Evolutionary conservation across 2,888 invertebrate genomes (phyloP), one percentile per base, ranked within the genome.

Genomic region (Oithona nana): DNA sequence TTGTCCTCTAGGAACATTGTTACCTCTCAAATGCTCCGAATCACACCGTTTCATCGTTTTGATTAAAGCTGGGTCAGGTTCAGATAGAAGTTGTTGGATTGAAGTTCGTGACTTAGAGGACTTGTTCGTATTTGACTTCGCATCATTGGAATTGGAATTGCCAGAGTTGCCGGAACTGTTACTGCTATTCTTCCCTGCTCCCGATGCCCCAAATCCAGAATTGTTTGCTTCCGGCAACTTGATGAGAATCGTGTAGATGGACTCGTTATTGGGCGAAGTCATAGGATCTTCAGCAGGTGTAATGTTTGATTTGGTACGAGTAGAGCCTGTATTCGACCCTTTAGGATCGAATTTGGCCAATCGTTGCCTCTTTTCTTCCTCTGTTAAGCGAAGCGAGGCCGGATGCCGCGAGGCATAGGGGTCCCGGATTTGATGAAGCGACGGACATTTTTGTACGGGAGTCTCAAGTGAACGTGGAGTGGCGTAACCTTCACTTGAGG

Each of bases 371-470:
- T 16, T 6, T 16, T 39, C 39, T 16, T 39, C 39, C 8, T 39
- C 39, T 39, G 39, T 39, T 16, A 39, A 11, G 39, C 39, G 39
- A 39, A 6, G 13, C 29, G 50, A 48, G 11, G 20, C 22, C n/a
- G 31, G 57, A 28, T 24, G 68, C n/a, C 68, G 68, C 62, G 68
- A 67, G 51, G 71, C 73, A 63, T 74, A 72, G 26, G 75, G 75
- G 66, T 77, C 77, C 70, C 77, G 80, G 70, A 88, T 86, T 68
- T 86, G 85, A 74, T 86, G 86, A 67, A 88, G 76, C 65, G 88
- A 88, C 63, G 87, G 85, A 74, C 88, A 72, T 76, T 86, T 81
- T 73, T 86, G 86, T 67, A 89, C 78, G 63, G 88, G 87, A 65
- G 89, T 89, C 74, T 89, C 89, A 64, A 84, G 82, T 55, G 88